Evolutionary conservation across 2,797 vertebrate genomes (phyloP).

Genomic region (Pseudopleuronectes americanus): DNA sequence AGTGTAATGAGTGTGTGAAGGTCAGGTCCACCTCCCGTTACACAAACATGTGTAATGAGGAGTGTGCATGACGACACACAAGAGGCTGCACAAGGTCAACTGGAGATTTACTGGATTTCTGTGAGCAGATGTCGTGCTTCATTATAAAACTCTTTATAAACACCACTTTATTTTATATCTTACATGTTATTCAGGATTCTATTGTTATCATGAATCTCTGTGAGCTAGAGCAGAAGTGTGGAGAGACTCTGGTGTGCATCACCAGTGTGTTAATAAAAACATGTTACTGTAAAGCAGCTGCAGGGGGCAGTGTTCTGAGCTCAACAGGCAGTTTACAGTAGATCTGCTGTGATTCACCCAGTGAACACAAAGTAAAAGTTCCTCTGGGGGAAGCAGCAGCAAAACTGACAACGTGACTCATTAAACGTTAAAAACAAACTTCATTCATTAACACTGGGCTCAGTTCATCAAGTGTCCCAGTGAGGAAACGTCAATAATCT

Average conservation of each 20-base stretch:
- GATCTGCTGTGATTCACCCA: background rate
- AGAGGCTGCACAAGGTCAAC: conserved; percentile 19
- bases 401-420: no score
- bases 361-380: background rate
- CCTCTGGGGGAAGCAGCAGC: background rate
- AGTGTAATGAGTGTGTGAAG: conserved; percentile 33
- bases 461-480: no score
- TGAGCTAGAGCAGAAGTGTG: background rate
- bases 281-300: conserved; percentile 39
- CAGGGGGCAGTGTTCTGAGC: conserved; percentile 72
- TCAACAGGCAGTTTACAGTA: conserved; percentile 9
- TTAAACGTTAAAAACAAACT: no score
- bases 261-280: background rate
- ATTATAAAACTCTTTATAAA: background rate
- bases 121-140: background rate
- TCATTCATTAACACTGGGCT: no score
- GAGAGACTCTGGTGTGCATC: background rate
- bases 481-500: no score
- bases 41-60: conserved; percentile 50
- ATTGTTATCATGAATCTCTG: background rate
- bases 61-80: conserved; percentile 6
- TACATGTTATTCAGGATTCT: background rate
- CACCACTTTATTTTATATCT: background rate
- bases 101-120: background rate
- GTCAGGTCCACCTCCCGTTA: conserved; percentile 23